phyloP scores from a whole-genome alignment of 64 coral and sea anemone genomes.

The Pachyseris speciosa region DNA sequence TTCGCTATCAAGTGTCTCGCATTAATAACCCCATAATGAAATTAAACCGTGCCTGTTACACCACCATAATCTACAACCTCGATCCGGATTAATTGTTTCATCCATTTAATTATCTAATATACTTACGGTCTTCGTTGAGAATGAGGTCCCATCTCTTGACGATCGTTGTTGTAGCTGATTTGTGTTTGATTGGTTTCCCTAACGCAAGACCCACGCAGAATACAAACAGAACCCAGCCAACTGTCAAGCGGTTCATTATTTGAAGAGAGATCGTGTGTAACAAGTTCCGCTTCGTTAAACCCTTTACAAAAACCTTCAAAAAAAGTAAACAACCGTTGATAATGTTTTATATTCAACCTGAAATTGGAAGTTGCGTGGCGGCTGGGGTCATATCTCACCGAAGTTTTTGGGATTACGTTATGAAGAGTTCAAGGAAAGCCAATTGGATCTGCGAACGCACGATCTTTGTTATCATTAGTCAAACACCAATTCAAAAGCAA shows the following conservation, averaged over 20 bases:
- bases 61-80: too few relatives aligned
- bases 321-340: not conserved
- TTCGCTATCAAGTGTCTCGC: too few relatives aligned
- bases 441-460: not conserved
- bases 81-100: too few relatives aligned
- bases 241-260: constrained; percentile 23
- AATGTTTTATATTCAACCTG: not conserved
- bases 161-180: constrained; percentile 30
- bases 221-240: constrained; percentile 55
- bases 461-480: not conserved
- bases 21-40: too few relatives aligned
- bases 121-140: constrained; percentile 86
- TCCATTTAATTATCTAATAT: too few relatives aligned
- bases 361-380: constrained; percentile 30
- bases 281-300: not conserved
- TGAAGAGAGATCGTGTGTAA: not conserved
- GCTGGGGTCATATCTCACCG: constrained; percentile 34
- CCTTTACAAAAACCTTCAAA: not conserved
- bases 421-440: not conserved
- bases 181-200: constrained; percentile 56
- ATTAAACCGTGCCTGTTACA: too few relatives aligned
- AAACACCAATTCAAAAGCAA: not conserved
- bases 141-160: constrained; percentile 87
- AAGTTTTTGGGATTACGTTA: constrained; percentile 26
- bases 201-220: not conserved